Evolutionary conservation across 2,797 vertebrate genomes (phyloP).

Genomic region (Catharus ustulatus): DNA sequence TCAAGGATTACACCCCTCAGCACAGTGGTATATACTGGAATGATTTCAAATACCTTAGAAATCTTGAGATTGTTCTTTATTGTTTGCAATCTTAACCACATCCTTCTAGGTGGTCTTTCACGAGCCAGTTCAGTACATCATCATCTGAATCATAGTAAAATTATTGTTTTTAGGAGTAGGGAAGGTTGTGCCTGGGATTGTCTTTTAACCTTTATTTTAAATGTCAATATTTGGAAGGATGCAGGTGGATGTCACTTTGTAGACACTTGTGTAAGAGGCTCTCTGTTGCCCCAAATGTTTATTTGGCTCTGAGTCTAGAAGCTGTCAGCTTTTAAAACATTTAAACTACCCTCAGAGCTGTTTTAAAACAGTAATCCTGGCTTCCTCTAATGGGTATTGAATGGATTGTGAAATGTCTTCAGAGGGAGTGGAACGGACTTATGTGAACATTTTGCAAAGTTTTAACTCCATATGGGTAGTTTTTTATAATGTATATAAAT

Average conservation of each 20-base stretch:
- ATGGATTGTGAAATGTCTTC: constrained; percentile 58
- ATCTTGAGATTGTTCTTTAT: not conserved
- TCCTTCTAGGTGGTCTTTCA: not conserved
- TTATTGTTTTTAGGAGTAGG: not conserved
- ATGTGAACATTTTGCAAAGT: constrained; percentile 41
- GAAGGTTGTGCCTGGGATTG: not conserved
- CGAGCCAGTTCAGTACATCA: not conserved
- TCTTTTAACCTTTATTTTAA: constrained; percentile 2
- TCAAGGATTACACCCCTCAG: not conserved
- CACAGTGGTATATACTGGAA: not conserved
- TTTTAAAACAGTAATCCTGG: constrained; percentile 48
- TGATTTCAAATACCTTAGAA: not conserved
- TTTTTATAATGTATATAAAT: constrained; percentile 62
- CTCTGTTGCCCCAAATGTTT: not conserved
- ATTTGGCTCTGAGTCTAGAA: constrained; percentile 11
- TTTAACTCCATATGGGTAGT: constrained; percentile 58
- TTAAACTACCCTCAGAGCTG: constrained; percentile 5
- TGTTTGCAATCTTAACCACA: not conserved
- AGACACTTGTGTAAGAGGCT: not conserved
- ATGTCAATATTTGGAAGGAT: not conserved
- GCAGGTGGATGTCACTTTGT: not conserved
- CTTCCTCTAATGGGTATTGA: constrained; percentile 41
- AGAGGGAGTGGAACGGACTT: not conserved
- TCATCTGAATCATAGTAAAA: not conserved
- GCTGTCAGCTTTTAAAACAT: constrained; percentile 39